Percentiles rank a stretch among this genome's conserved stretches.
phyloP scores from a whole-genome alignment of 1,140 invertebrate genomes.

The Drosophila tristis region DNA sequence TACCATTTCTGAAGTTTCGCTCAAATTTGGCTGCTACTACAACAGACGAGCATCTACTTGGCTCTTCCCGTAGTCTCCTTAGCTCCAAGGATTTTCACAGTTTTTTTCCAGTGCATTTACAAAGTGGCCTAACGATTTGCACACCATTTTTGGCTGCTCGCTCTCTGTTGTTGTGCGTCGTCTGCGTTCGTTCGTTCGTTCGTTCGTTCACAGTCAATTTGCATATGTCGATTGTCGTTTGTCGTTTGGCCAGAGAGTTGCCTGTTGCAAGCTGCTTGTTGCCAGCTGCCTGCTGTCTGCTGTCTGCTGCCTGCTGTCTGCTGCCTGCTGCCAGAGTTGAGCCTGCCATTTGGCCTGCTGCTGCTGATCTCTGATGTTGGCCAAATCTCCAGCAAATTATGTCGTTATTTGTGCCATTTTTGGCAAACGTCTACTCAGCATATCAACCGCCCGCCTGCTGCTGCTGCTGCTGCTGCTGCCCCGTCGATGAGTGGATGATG shows the following conservation, averaged over 20 bases:
- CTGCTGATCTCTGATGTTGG: conserved; percentile 47
- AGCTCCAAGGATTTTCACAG: not conserved
- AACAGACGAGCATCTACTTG: no score
- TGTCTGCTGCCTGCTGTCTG: no score
- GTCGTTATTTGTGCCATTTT: conserved; percentile 81
- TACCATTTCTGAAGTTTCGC: no score
- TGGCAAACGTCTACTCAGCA: conserved; percentile 50
- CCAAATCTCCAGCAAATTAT: conserved; percentile 70
- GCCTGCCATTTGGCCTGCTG: conserved; percentile 34
- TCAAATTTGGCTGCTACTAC: no score
- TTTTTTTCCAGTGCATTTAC: conserved; percentile 27
- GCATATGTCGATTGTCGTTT: conserved; percentile 55
- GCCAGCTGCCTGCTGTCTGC: conserved; percentile 2
- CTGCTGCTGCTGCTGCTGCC: no score
- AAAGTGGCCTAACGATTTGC: conserved; percentile 53
- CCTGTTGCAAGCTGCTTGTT: not conserved
- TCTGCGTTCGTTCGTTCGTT: conserved; percentile 43
- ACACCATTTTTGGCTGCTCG: conserved; percentile 49
- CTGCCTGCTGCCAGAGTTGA: conserved; percentile 18
- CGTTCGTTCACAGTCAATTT: conserved; percentile 50
- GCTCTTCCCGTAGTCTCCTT: no score
- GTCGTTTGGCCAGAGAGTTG: not conserved
- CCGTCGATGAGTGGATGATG: conserved; percentile 59
- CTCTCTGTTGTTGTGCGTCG: conserved; percentile 18
- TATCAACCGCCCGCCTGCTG: not conserved